Base-by-base conservation (phyloP, 2,113 vertebrate species). In the Atractosteus spatula region DNA sequence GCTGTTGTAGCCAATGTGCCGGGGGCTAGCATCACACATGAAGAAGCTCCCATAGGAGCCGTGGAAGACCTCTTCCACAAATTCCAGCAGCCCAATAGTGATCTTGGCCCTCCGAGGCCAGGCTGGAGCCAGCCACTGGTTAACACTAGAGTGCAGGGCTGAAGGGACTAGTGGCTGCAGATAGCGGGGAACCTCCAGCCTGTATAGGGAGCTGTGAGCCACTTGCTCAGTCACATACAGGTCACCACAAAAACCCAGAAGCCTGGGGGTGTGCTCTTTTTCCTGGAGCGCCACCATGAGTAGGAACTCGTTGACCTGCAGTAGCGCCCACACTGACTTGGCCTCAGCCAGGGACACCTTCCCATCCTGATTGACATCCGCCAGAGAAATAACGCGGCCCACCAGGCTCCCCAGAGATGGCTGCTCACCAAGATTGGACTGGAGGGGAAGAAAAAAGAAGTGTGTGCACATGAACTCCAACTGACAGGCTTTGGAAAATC, bases 51-150 rank as follows among this genome's bases (percentile, higher is more conserved):
- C 97, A 0, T 96, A 96, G 44, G 94, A 82, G 0, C 97, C 95
- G 0, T 99, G 97, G 85, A 99, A 99, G 3, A 98, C 95, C 77
- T 99, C 97, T 74, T 99, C 97, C 82, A 98, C 94, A 0, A 99
- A 98, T 78, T 99, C 97, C 84, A 99, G 87, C 7, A 99, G 88
- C 29, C 97, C 97, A 0, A 99, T 94, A 85, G 96, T 90, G 0
- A 98, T 93, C 74, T 95, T 95, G 1, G 96, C 97, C 2, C 97
- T 83, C 42, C 90, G 91, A 0, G 97, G 96, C 97, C 97, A 99
- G 0, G 96, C 91, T 0, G 97, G 97, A 0, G 96, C 94, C 0
- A 97, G 90, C 97, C 97, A 99, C 83, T 90, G 96, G 85, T 96
- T 96, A 66, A 98, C 51, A 44, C 93, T 67, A 0, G 83, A 78